Percentiles rank a stretch among this genome's conserved stretches.
Evolutionary conservation across 2,888 invertebrate genomes (phyloP).

Genomic region (Cheilosia impressa): DNA sequence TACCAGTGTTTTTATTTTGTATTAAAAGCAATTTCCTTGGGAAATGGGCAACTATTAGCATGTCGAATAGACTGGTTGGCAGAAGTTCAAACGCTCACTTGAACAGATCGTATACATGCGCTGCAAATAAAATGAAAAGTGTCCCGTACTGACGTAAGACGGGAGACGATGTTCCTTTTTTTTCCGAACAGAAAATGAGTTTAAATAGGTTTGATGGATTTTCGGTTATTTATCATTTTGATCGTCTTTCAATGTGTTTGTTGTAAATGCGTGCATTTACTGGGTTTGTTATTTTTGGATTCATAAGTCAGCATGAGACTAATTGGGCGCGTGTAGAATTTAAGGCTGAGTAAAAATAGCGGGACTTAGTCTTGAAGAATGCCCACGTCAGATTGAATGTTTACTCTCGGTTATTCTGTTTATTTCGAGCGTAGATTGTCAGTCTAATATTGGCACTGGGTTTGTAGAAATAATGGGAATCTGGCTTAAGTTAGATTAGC

Average conservation of each 20-base stretch:
- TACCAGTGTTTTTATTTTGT: conserved; percentile 22
- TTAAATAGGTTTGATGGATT: conserved; percentile 34
- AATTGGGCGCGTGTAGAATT: not conserved
- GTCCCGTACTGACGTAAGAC: conserved; percentile 45
- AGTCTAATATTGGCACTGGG: not conserved
- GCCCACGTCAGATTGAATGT: not conserved
- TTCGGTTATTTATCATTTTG: conserved; percentile 16
- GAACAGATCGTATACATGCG: conserved; percentile 7
- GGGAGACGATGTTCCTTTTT: not conserved
- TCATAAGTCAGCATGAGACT: not conserved
- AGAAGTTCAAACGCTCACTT: conserved; percentile 44
- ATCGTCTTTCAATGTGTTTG: not conserved
- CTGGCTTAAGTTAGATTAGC: no score
- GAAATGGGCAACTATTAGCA: conserved; percentile 48
- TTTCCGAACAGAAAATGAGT: not conserved
- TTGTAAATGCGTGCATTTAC: no score
- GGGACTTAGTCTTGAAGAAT: not conserved
- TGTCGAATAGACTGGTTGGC: conserved; percentile 55
- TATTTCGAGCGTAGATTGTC: not conserved
- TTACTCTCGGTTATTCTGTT: not conserved
- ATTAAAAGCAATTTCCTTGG: conserved; percentile 24
- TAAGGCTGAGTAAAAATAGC: not conserved
- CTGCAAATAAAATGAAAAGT: conserved; percentile 21
- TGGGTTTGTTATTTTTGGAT: not conserved
- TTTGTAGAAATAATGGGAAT: no score